A percentile compares a stretch with the other conserved stretches of the same genome.
Conservation (phyloP, 2,888 invertebrate species). For the Polietes domitor region DNA sequence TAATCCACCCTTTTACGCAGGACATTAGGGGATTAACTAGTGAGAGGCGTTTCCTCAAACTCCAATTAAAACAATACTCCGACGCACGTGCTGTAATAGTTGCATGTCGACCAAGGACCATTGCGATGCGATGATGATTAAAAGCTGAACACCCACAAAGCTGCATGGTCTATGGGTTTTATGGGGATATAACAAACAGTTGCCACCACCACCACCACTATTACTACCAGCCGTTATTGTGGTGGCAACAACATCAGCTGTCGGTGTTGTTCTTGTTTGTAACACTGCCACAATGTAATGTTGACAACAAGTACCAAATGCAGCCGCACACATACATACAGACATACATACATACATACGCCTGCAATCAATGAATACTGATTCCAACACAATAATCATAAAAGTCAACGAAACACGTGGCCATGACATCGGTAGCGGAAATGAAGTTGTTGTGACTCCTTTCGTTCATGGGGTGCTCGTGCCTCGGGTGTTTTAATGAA, state of each 20-base stretch:
- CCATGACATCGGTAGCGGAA: conserved; percentile 60
- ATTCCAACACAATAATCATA: conserved; percentile 66
- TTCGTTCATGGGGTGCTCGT: conserved; percentile 25
- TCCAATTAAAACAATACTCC: conserved; percentile 59
- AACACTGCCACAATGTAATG: conserved; percentile 54
- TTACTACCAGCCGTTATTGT: conserved; percentile 20
- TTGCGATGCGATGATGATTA: conserved; percentile 23
- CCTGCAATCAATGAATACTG: conserved; percentile 36
- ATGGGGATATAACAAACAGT: conserved; percentile 50
- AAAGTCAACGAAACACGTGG: conserved; percentile 69
- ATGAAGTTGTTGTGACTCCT: conserved; percentile 47
- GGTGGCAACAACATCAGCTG: conserved; percentile 39
- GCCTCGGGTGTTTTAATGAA: conserved; percentile 63
- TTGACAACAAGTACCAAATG: conserved; percentile 56
- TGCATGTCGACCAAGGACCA: neutral
- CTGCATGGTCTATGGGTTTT: conserved; percentile 67
- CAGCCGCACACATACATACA: neutral
- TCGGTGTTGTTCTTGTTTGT: conserved; percentile 27
- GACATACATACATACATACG: neutral
- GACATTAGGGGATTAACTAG: conserved; percentile 36
- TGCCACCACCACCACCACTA: conserved; percentile 29
- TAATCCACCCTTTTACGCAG: conserved; percentile 48
- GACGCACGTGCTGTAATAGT: conserved; percentile 45
- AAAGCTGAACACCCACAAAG: conserved; percentile 32
- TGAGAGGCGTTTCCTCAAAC: conserved; percentile 43